Evolutionary conservation across 1,140 invertebrate genomes (phyloP), one percentile per base, ranked within the genome.

Genomic region (Conopomorpha cramerella): DNA sequence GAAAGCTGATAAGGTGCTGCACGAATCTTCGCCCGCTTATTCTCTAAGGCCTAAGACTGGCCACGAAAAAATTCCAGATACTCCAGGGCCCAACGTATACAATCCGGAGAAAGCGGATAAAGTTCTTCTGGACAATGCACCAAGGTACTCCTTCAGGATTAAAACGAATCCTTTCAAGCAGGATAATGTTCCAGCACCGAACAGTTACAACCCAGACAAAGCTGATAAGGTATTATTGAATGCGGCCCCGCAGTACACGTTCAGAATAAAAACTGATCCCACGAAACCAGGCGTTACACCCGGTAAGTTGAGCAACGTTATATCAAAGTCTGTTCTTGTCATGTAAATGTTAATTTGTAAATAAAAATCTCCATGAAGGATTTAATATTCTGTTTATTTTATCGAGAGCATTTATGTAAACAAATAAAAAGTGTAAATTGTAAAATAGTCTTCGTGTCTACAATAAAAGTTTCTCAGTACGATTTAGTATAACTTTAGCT

Each of bases 191-290:
- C 79, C 80, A 50, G 81, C 71, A 38, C 81, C 81, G 12, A 82
- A 81, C 38, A 65, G 70, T 3, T 84, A 84, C 39, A 78, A 67
- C 45, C 85, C 86, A 11, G 86, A 90, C 51, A 82, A 79, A 51
- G 77, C 78, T 35, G 80, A 81, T 43, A 79, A 68, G 59, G 54
- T 77, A 8, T 79, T 86, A 23, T 53, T 79, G 13, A 71, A 73
- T 31, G 77, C 57, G 39, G 56, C 81, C 19, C 82, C 83, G 12
- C 77, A 81, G 43, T 84, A 81, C 44, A 82, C 71, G 14, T 83
- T 85, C 46, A 79, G 81, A 25, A 66, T 79, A 12, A 84, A 82
- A 55, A 59, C 71, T 3, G 50, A 64, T 16, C 46, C 58, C 8
- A 55, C 78, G 41, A 84, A 76, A 63, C 45, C 52, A 49, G 60